Base-by-base conservation (phyloP, 1,140 invertebrate genomes). In the Pseudomyrmex flavicornis region DNA sequence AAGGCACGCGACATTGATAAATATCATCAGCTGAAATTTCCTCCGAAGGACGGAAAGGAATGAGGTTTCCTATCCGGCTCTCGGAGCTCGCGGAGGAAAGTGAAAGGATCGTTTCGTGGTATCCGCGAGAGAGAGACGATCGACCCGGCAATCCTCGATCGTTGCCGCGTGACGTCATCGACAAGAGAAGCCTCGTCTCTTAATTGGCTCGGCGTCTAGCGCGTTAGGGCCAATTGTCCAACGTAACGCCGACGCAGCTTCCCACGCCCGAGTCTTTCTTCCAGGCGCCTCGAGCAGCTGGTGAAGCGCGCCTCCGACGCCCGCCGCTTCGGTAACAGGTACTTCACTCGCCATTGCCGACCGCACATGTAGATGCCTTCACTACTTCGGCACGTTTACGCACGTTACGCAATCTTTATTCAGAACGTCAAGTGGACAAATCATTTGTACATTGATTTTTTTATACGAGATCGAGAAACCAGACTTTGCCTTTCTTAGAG, bases 181-280 rank as follows among this genome's bases (percentile, higher is more conserved):
- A 66, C 75, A 35, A 35, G 73, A 77, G 88, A 91, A 84, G 80
- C 61, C 69, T 89, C 85, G 88, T 89, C 69, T 86, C 88, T 90
- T 90, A 91, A 91, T 91, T 91, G 90, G 87, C 85, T 83, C 83
- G 89, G 89, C 86, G 90, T 91, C 90, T 88, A 91, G 83, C 89
- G 88, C 89, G 89, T 91, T 91, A 91, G 89, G 70, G 80, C 80
- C 89, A 91, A 91, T 91, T 91, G 88, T 88, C 76, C 66, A 77
- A 84, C 83, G 89, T 85, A 82, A 89, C 88, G 87, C 88, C 89
- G 83, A 89, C 89, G 88, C 88, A 89, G 75, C 89, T 90, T 90
- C 88, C 85, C 88, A 89, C 89, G 88, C 88, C 63, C 77, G 83
- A 70, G 58, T 54, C 58, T 26, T 22, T 4, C 58, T 73, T 15